phyloP scores from a whole-genome alignment of 2,797 vertebrate species.

The Peromyscus attwateri region DNA sequence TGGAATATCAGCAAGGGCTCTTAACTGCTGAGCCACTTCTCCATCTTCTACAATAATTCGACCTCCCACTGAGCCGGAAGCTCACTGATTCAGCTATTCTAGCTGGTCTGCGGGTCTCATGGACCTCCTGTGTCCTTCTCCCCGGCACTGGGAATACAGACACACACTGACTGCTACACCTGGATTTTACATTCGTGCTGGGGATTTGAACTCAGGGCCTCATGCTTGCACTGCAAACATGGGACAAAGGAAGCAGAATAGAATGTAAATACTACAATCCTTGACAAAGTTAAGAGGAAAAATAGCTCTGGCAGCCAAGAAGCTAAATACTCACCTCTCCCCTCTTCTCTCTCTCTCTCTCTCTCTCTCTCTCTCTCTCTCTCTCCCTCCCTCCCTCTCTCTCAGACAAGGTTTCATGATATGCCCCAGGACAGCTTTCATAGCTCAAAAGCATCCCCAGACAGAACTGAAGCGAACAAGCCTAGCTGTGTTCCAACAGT shows the following conservation, averaged over 20 bases:
- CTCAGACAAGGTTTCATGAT: background rate
- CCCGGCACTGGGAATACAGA: background rate
- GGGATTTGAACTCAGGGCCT: background rate
- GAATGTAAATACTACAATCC: conserved; percentile 1
- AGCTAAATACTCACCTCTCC: background rate
- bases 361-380: too few relatives aligned
- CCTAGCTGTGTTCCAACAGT: background rate
- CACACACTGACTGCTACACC: too few relatives aligned
- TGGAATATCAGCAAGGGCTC: background rate
- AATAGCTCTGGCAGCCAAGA: conserved; percentile 9
- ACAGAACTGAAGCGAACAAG: background rate
- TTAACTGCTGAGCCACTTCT: background rate
- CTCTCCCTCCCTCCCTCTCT: background rate
- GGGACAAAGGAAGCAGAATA: background rate
- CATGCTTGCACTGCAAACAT: background rate
- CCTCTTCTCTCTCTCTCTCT: too few relatives aligned
- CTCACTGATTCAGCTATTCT: background rate
- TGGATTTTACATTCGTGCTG: background rate
- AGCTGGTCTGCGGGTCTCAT: background rate
- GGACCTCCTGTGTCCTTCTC: background rate
- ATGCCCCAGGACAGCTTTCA: background rate
- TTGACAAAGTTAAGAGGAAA: conserved; percentile 20
- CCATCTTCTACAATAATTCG: background rate
- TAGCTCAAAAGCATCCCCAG: background rate
- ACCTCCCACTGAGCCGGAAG: background rate